These are phyloP conservation scores for Uropsilus gracilis DNA, from an alignment of 2,113 vertebrate species.

Conservation along the genomic window DNA sequence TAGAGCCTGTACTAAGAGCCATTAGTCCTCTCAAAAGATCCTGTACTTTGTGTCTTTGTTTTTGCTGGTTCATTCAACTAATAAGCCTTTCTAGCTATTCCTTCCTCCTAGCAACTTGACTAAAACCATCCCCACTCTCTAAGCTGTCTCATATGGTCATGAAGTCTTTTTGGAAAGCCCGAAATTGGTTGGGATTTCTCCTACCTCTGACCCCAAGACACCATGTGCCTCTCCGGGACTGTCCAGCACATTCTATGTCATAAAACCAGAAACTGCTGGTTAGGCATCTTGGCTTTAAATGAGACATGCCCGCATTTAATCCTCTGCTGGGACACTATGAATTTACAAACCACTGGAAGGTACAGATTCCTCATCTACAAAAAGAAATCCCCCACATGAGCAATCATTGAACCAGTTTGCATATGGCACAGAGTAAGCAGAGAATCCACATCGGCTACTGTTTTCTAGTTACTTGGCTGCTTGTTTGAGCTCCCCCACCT, in stretches of 20 bases:
- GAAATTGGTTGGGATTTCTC: neutral
- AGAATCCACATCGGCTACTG: neutral
- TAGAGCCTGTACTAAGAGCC: neutral
- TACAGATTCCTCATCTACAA: neutral
- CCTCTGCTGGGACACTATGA: neutral
- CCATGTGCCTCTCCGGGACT: neutral
- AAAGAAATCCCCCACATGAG: neutral
- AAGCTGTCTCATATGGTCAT: neutral
- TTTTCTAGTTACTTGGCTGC: neutral
- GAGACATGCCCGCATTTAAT: neutral
- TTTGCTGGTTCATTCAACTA: neutral
- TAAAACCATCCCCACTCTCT: neutral
- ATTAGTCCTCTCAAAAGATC: neutral
- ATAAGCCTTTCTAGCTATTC: neutral
- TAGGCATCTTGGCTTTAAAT: neutral
- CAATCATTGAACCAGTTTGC: neutral
- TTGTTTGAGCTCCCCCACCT: neutral
- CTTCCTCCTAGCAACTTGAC: neutral
- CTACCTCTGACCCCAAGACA: neutral
- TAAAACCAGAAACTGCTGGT: neutral
- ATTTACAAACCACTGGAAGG: neutral
- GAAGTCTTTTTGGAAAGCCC: neutral
- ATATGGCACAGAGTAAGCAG: neutral
- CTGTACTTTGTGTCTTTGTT: neutral
- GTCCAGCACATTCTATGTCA: neutral